Evolutionary conservation across 92 coral and sea anemone genomes (phyloP), one percentile per base, ranked within the genome.

Genomic region (Parazoanthus darwini): DNA sequence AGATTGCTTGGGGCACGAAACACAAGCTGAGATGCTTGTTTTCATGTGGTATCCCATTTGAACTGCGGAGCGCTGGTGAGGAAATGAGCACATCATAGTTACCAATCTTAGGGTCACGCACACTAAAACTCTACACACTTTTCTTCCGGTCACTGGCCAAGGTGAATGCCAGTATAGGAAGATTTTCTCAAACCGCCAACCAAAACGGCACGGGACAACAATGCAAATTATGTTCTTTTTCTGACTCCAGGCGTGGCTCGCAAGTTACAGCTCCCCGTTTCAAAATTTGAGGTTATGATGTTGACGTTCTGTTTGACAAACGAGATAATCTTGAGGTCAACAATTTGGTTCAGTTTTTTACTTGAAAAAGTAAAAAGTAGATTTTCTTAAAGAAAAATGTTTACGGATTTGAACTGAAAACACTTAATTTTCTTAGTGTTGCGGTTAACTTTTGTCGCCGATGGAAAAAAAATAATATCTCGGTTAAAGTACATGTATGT

Each of bases 131-230:
- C 15, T 26, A 51, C 54, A 15, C 20, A 23, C 3, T 48, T 54
- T 44, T 72, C 78, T 84, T 84, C 87, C 87, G 87, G 66, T 29
- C 22, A 50, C 4, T 68, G 43, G 87, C 43, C 87, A 84, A 84
- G 79, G 67, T 84, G 87, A 84, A 71, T 43, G n/a, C 79, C 44
- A 16, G 65, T 29, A 59, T 6, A 33, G 26, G 26, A 56, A 70
- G 37, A 13, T 26, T 3, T 29, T 25, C 13, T 44, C 75, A 13
- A 15, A 43, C 44, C 39, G 73, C 42, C 72, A 15, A 35, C 37
- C 38, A 56, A 23, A 26, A 4, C 78, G 23, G 18, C 43, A n/a
- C 25, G 63, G 75, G 63, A 71, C n/a, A 82, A 4, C 71, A 25
- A 4, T 46, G 6, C 48, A 74, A 74, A 35, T 20, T 23, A 11